Percentiles rank a stretch among this genome's conserved stretches.
Evolutionary conservation across 2,888 invertebrate genomes (phyloP).

Genomic region (Eudasyphora cyanicolor): DNA sequence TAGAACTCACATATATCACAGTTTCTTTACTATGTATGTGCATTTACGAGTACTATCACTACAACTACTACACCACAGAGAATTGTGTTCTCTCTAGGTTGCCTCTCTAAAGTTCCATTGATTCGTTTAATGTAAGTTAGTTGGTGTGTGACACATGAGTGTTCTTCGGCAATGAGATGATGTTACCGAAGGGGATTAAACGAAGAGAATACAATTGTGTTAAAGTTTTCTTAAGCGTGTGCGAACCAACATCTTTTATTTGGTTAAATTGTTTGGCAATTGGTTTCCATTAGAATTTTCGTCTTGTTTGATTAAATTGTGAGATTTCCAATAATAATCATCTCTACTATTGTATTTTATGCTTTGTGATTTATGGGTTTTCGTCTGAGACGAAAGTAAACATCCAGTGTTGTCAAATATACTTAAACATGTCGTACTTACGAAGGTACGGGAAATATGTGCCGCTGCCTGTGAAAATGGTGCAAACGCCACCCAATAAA

Average conservation of each 20-base stretch:
- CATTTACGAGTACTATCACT: too few relatives aligned
- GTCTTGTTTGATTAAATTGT: slow-evolving; percentile 2
- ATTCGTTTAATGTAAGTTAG: neutral
- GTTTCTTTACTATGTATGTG: neutral
- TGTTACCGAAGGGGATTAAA: slow-evolving; percentile 38
- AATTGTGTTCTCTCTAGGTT: neutral
- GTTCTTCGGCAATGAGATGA: neutral
- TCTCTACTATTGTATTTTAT: neutral
- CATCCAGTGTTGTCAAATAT: too few relatives aligned
- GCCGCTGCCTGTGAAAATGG: too few relatives aligned
- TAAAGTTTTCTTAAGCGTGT: slow-evolving; percentile 1
- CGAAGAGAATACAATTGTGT: neutral
- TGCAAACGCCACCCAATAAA: too few relatives aligned
- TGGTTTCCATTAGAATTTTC: neutral
- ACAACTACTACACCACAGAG: slow-evolving; percentile 1
- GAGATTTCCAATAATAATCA: neutral
- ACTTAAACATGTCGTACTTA: too few relatives aligned
- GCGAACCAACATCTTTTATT: neutral
- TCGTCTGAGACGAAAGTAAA: too few relatives aligned
- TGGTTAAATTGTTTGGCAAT: slow-evolving; percentile 38
- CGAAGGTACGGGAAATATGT: too few relatives aligned
- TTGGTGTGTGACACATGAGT: neutral
- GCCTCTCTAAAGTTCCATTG: neutral
- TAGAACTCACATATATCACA: neutral
- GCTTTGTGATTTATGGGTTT: too few relatives aligned